These are phyloP conservation scores for Phymastichus coffea DNA, from an alignment of 1,140 invertebrate genomes.

Conservation along the genomic window DNA sequence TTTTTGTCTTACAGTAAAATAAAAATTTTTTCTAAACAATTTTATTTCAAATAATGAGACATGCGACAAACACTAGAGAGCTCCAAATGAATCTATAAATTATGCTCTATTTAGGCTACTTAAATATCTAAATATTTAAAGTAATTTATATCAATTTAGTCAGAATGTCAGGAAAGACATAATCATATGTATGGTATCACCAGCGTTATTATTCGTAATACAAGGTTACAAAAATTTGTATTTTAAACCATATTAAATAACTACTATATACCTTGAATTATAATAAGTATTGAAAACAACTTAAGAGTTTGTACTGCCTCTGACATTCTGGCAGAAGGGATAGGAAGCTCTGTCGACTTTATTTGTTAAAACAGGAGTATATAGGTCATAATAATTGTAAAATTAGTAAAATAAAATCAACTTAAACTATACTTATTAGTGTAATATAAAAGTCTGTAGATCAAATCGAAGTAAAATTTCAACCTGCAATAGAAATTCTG, in stretches of 20 bases:
- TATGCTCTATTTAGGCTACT: neutral
- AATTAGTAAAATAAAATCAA: too few relatives aligned
- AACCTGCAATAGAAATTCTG: conserved; percentile 38
- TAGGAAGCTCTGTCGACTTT: too few relatives aligned
- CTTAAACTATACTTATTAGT: too few relatives aligned
- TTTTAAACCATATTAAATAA: conserved; percentile 1
- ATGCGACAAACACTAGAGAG: conserved; percentile 51
- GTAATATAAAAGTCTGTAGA: too few relatives aligned
- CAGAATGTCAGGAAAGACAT: conserved; percentile 1
- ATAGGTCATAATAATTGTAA: too few relatives aligned
- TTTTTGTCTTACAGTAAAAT: conserved; percentile 8
- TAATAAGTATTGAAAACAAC: too few relatives aligned
- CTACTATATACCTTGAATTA: neutral
- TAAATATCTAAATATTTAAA: neutral
- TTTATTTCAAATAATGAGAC: conserved; percentile 35
- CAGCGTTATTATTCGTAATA: conserved; percentile 9
- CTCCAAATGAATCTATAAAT: conserved; percentile 26
- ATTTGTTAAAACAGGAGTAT: too few relatives aligned
- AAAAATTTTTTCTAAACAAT: conserved; percentile 13
- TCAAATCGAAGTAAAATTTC: conserved; percentile 26
- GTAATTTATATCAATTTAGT: neutral
- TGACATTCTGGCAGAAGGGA: too few relatives aligned
- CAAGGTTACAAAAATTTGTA: neutral
- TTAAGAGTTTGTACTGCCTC: too few relatives aligned
- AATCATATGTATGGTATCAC: conserved; percentile 6